Conservation (phyloP, 2,113 vertebrate genomes). For the Ginglymostoma cirratum region DNA sequence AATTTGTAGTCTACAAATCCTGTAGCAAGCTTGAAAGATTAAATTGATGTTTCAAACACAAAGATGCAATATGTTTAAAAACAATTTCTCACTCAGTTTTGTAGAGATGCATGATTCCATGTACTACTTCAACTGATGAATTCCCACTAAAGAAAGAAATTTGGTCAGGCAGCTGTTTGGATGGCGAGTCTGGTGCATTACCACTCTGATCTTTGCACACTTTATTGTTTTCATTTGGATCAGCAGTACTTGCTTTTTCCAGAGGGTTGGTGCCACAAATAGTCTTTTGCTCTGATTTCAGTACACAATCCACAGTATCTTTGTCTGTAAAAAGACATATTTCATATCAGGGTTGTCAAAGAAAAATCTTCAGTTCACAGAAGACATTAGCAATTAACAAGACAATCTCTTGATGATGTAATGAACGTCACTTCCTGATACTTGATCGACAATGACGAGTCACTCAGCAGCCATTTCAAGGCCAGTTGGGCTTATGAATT, state of each 20-base stretch:
- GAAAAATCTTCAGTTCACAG: not conserved
- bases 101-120: conserved; percentile 98
- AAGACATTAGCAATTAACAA: not conserved
- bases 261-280: not conserved
- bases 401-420: not conserved
- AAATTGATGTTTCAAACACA: not conserved
- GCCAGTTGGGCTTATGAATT: not conserved
- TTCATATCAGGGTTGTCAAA: not conserved
- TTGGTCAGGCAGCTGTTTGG: conserved; percentile 91
- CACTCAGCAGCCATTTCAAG: not conserved
- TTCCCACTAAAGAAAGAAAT: conserved; percentile 98
- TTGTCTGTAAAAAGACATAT: not conserved
- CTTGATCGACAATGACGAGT: not conserved
- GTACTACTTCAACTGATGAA: conserved; percentile 89
- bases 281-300: not conserved
- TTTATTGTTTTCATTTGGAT: conserved; percentile 10
- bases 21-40: not conserved
- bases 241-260: not conserved
- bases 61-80: conserved; percentile 6
- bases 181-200: conserved; percentile 70
- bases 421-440: not conserved
- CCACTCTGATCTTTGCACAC: conserved; percentile 45
- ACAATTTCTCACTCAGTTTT: conserved; percentile 83
- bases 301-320: not conserved
- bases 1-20: not conserved